These are phyloP conservation scores for Periophthalmus magnuspinnatus DNA, from an alignment of 2,797 vertebrate genomes.

Conservation along the genomic window DNA sequence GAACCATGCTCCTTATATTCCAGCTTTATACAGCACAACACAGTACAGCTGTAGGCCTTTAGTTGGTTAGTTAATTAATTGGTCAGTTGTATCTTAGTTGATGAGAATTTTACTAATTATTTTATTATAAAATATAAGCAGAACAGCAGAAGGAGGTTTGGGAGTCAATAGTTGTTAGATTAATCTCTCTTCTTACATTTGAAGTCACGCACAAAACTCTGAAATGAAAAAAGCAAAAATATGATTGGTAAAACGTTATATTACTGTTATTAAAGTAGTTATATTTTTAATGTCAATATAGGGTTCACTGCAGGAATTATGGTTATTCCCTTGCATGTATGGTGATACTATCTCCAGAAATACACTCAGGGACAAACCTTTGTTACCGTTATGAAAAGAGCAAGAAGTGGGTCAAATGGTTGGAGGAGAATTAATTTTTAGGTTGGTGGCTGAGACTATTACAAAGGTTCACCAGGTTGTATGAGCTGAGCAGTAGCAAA, in stretches of 20 bases:
- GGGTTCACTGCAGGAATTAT: background rate
- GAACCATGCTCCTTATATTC: no score
- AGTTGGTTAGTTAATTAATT: no score
- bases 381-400: conserved; percentile 47
- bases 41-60: no score
- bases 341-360: conserved; percentile 2
- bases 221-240: background rate
- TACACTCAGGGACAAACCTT: conserved; percentile 43
- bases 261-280: background rate
- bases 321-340: background rate
- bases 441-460: conserved; percentile 58
- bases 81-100: no score
- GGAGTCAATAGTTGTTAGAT: no score
- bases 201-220: background rate
- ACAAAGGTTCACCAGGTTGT: conserved; percentile 74
- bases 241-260: background rate
- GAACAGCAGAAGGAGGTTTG: no score
- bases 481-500: conserved; percentile 48
- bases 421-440: conserved; percentile 80
- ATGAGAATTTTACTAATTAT: no score
- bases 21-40: no score
- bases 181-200: no score
- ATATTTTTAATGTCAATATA: background rate
- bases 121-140: no score
- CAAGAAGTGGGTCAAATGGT: conserved; percentile 61